Evolutionary conservation across 2,113 vertebrate genomes (phyloP).

Genomic region (Oenanthe oenanthe): DNA sequence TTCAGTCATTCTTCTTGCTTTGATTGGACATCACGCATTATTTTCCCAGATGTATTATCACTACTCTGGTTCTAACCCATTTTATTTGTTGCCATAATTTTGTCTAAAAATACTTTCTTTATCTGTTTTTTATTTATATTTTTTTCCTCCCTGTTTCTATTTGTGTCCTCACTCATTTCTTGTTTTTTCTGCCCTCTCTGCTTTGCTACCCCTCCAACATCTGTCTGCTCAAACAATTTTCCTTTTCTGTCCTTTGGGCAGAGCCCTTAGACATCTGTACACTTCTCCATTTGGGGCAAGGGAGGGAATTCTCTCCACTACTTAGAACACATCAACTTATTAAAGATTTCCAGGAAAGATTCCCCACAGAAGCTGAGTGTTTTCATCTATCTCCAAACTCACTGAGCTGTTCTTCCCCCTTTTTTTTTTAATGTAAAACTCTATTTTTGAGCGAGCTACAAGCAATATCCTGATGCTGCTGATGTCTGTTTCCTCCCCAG

Average conservation of each 20-base stretch:
- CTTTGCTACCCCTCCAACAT: neutral
- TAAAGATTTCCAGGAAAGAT: neutral
- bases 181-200: neutral
- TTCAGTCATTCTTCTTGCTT: neutral
- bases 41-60: neutral
- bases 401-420: neutral
- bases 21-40: neutral
- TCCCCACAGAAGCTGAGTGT: neutral
- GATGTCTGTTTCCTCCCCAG: neutral
- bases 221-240: neutral
- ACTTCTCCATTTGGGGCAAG: neutral
- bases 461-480: slow-evolving; percentile 13
- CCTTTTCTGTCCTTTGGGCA: neutral
- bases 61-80: neutral
- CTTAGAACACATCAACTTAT: neutral
- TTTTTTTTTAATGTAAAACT: neutral
- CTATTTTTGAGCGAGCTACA: neutral
- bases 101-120: neutral
- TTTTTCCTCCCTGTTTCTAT: neutral
- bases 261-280: neutral
- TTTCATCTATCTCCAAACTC: neutral
- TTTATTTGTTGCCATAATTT: neutral
- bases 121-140: neutral
- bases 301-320: neutral
- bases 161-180: neutral